Evolutionary conservation across 2,888 invertebrate species (phyloP), one percentile per base, ranked within the genome.

Genomic region (Hartigia nigra): DNA sequence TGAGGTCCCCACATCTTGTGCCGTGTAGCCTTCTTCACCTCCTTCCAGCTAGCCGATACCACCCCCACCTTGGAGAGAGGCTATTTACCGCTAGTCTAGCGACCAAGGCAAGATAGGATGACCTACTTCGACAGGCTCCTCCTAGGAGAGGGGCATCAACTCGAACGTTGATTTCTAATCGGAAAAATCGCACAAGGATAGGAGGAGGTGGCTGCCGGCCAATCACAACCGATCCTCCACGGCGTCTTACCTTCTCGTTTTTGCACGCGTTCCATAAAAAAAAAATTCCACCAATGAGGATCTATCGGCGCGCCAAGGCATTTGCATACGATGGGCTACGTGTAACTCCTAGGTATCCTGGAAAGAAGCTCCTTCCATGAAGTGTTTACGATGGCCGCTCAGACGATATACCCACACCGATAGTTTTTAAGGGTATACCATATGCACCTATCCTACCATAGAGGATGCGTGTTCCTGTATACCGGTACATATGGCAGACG

Each of bases 61-160:
- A 82, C 87, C 86, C 86, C 86, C 87, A 86, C 86, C 78, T 69
- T 76, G 39, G 72, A 85, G 86, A 86, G 89, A 89, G 87, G 87
- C 86, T 89, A 81, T 81, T 82, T 83, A 82, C 88, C 84, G 87
- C 87, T 87, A 84, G 84, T 83, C 83, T 85, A 72, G 87, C 83
- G 86, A 83, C 83, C 82, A 84, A 86, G 86, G 86, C 88, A 86
- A 89, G 90, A 89, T 88, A 87, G 90, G 90, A 90, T 91, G 91
- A 91, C 91, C 91, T 89, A 91, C 88, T 89, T 91, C 84, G 80
- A 80, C 87, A 90, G 88, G 91, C 91, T 91, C 91, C 91, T 91
- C 91, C 91, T 91, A 88, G 87, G 88, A 89, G 90, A 88, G 90
- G 88, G 90, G 91, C 88, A 90, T 89, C 88, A 86, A 87, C 87